Percentiles rank a stretch among this genome's conserved stretches.
Conservation (phyloP, 2,797 vertebrate genomes). For the Parauchenoglanis punctatus region DNA sequence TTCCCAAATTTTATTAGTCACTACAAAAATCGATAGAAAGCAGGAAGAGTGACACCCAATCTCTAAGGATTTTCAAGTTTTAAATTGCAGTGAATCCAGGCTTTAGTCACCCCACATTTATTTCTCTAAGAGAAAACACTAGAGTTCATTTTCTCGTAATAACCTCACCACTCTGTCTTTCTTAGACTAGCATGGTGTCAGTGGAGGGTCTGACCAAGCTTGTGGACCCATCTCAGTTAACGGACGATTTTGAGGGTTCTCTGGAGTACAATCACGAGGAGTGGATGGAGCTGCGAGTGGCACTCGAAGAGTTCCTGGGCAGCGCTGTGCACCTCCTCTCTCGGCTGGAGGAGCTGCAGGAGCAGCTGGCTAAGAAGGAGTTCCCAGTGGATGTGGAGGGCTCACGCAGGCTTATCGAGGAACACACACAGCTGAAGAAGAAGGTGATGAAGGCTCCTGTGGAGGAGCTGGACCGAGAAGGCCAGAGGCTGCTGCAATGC, state of each 20-base stretch:
- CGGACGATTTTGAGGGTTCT: constrained; percentile 96
- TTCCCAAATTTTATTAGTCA: neutral
- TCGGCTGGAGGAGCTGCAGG: constrained; percentile 93
- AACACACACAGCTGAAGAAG: constrained; percentile 96
- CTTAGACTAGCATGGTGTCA: constrained; percentile 96
- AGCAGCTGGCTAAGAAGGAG: constrained; percentile 93
- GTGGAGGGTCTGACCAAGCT: constrained; percentile 95
- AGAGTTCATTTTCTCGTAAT: neutral
- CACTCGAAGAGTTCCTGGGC: constrained; percentile 95
- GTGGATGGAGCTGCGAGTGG: constrained; percentile 94
- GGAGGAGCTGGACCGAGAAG: constrained; percentile 94
- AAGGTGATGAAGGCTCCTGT: constrained; percentile 93
- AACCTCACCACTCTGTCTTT: constrained; percentile 16
- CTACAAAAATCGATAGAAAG: neutral
- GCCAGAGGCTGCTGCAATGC: constrained; percentile 92
- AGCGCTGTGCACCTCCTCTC: constrained; percentile 92
- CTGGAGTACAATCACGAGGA: constrained; percentile 98
- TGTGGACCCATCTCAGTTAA: constrained; percentile 96
- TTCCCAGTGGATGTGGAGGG: constrained; percentile 96
- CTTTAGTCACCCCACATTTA: neutral
- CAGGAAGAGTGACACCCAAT: neutral
- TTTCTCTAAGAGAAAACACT: neutral
- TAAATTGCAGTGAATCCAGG: neutral
- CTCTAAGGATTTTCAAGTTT: no score
- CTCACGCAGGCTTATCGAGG: constrained; percentile 91